Evolutionary conservation across 37 sponge, comb jelly and placozoan species (phyloP).

Genomic region (Dysidea cf. avara): DNA sequence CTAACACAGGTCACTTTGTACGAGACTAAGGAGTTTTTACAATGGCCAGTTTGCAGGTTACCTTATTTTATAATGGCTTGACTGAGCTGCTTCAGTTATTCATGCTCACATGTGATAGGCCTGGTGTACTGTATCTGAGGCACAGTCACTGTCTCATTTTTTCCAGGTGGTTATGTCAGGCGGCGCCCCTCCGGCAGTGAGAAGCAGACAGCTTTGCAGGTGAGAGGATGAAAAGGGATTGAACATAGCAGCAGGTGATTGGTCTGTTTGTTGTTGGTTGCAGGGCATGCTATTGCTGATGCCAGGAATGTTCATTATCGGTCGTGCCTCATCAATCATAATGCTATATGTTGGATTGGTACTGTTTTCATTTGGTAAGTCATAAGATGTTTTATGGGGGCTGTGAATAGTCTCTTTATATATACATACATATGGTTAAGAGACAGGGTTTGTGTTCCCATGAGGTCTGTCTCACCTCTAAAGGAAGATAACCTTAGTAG

Average conservation of each 20-base stretch:
- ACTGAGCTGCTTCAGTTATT: too few species aligned
- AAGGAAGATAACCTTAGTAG: not conserved
- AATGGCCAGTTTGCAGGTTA: too few species aligned
- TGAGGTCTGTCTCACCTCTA: not conserved
- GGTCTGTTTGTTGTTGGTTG: not conserved
- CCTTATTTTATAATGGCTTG: too few species aligned
- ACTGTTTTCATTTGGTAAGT: conserved; percentile 83
- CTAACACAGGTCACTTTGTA: not conserved
- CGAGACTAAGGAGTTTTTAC: too few species aligned
- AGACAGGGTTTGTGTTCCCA: not conserved
- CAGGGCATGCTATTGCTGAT: conserved; percentile 72
- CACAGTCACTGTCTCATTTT: too few species aligned
- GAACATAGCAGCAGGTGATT: not conserved
- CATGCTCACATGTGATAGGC: too few species aligned
- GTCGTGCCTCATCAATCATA: conserved; percentile 34
- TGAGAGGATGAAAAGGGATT: conserved; percentile 14
- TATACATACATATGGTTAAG: not conserved
- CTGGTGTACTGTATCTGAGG: too few species aligned
- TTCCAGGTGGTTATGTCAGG: conserved; percentile 69
- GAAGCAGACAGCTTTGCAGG: conserved; percentile 61
- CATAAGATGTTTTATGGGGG: too few species aligned
- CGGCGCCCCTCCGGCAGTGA: conserved; percentile 65
- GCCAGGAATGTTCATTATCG: conserved; percentile 76
- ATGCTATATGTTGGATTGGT: conserved; percentile 72
- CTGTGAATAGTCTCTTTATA: not conserved